A percentile compares a stretch with the other conserved stretches of the same genome.
phyloP scores from a whole-genome alignment of 2,797 vertebrate species.

The Xiphophorus birchmanni region DNA sequence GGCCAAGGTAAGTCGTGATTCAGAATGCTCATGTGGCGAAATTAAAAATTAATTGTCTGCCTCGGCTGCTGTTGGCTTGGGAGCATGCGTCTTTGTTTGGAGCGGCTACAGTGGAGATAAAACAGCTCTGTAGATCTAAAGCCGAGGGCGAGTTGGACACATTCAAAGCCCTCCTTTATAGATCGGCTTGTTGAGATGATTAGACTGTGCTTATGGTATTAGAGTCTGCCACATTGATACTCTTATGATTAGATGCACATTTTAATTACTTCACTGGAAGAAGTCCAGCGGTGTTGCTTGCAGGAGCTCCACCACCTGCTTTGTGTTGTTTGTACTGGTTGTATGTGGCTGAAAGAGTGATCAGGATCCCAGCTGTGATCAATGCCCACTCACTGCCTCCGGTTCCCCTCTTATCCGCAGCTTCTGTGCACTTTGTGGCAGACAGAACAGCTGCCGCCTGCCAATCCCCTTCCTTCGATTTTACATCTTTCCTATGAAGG shows the following conservation, averaged over 20 bases:
- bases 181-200: background rate
- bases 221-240: constrained; percentile 6
- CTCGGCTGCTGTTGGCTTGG: constrained; percentile 3
- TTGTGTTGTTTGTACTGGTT: constrained; percentile 32
- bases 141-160: background rate
- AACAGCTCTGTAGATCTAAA: constrained; percentile 17
- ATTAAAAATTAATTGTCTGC: constrained; percentile 37
- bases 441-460: background rate
- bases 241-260: constrained; percentile 12
- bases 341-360: constrained; percentile 20
- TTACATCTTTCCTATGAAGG: constrained; percentile 52
- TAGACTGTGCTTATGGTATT: constrained; percentile 7
- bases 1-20: constrained; percentile 83
- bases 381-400: constrained; percentile 41
- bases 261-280: constrained; percentile 17
- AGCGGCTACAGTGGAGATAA: constrained; percentile 15
- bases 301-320: constrained; percentile 21
- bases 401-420: background rate
- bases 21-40: constrained; percentile 23
- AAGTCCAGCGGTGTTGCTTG: constrained; percentile 36
- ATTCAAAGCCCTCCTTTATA: constrained; percentile 7
- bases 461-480: constrained; percentile 24
- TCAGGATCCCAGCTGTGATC: constrained; percentile 42
- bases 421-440: constrained; percentile 7
- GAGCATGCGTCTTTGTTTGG: constrained; percentile 20